Conservation (phyloP, 2,113 vertebrate genomes). For the Centrocercus urophasianus region DNA sequence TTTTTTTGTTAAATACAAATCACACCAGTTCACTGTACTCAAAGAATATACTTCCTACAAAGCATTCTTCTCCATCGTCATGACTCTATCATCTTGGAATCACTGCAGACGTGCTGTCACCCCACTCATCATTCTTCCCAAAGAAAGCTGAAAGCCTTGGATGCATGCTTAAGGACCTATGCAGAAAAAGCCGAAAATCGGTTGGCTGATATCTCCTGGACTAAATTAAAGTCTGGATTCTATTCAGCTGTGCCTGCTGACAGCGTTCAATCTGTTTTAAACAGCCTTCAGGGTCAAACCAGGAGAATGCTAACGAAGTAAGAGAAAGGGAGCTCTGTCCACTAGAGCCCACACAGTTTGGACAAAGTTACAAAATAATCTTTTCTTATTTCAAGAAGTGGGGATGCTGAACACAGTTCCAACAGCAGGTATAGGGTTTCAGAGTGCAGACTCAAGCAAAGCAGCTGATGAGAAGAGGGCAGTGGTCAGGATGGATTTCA, state of each 20-base stretch:
- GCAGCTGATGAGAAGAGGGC: background rate
- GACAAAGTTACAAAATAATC: background rate
- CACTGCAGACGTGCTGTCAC: background rate
- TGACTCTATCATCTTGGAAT: background rate
- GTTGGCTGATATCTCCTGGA: background rate
- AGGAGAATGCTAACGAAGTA: background rate
- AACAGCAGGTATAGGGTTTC: background rate
- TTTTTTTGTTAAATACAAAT: background rate
- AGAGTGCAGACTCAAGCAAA: background rate
- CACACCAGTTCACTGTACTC: too few species aligned
- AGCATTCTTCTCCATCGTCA: background rate
- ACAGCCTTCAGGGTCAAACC: background rate
- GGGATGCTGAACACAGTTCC: background rate
- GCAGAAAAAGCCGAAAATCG: background rate
- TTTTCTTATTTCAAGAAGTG: background rate
- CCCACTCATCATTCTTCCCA: background rate
- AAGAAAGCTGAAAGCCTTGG: background rate
- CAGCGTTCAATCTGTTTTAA: background rate
- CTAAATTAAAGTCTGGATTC: background rate
- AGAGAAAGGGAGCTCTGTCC: background rate
- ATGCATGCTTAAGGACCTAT: background rate
- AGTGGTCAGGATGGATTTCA: background rate
- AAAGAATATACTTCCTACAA: background rate
- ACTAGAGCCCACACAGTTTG: background rate
- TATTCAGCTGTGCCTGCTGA: background rate